Evolutionary conservation across 2,888 invertebrate genomes (phyloP), one percentile per base, ranked within the genome.

Genomic region (Metalampra italica): DNA sequence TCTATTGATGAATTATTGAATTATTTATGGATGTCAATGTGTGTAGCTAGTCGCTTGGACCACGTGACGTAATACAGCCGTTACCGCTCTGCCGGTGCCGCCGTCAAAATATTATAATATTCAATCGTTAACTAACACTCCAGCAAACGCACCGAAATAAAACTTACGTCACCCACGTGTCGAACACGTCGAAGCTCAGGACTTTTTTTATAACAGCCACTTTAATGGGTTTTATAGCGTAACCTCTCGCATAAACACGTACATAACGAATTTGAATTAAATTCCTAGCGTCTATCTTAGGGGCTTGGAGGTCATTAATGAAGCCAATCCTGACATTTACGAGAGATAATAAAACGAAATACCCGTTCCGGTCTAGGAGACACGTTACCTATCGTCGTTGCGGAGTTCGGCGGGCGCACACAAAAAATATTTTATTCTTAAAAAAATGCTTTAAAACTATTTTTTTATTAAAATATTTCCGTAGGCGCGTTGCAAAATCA

Each of bases 71-170:
- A 68, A 70, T 62, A 2, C 63, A 68, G 68, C 68, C 61, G 64
- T 62, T 61, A 5, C 62, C 62, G 43, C 45, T 13, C 9, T n/a
- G 46, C 55, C 58, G 59, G 55, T 58, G 59, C 29, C 39, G 43
- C 60, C 62, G 60, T 54, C 56, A 11, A 59, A 57, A 61, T 65
- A 64, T 66, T 64, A 57, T 60, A n/a, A 55, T 64, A 57, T 64
- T 60, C 60, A 54, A 63, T 62, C 59, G 57, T 60, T 64, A 63
- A 63, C 59, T 64, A 63, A 63, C 59, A 64, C 57, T 65, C 57
- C 56, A 60, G 59, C 60, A 54, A 45, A 51, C 45, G 62, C 54
- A 56, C 68, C 62, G 54, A 75, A 78, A 78, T 78, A 77, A 68
- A 62, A 52, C 56, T 78, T 66, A 76, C 76, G 73, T 75, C 74